These are phyloP conservation scores for Phyllotreta cruciferae DNA, from an alignment of 2,888 invertebrate species.

Conservation along the genomic window DNA sequence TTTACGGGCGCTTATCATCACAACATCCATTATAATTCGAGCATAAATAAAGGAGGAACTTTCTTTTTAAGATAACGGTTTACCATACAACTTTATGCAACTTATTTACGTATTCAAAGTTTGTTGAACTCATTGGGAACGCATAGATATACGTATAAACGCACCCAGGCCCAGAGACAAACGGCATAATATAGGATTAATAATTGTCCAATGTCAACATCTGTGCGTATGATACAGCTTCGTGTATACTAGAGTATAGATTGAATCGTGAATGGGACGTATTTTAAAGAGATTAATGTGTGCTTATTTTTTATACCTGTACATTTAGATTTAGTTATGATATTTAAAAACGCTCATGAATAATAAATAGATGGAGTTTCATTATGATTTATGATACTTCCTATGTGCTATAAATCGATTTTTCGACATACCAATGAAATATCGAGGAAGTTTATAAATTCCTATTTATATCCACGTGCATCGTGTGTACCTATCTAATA, in stretches of 20 bases:
- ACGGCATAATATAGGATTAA: conserved; percentile 7
- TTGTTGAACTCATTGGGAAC: conserved; percentile 28
- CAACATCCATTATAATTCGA: conserved; percentile 19
- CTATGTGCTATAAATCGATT: no score
- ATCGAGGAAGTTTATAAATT: no score
- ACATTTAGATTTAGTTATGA: no score
- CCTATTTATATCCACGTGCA: no score
- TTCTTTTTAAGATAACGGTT: conserved; percentile 26
- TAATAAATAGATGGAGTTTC: no score
- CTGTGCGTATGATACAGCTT: background rate
- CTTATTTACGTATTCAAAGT: conserved; percentile 31
- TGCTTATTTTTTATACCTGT: no score
- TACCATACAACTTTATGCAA: conserved; percentile 26
- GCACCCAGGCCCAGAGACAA: conserved; percentile 6
- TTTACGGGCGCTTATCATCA: conserved; percentile 11
- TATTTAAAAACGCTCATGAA: no score
- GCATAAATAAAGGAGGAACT: conserved; percentile 22
- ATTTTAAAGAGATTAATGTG: no score
- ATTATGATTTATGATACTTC: no score
- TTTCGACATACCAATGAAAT: no score
- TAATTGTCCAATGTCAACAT: conserved; percentile 19
- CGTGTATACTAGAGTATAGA: background rate
- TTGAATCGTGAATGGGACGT: background rate
- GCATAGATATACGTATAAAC: conserved; percentile 7
- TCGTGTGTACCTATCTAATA: no score